These are phyloP conservation scores for Leptonema lineaticorne DNA, from an alignment of 1,140 invertebrate species.

Conservation along the genomic window DNA sequence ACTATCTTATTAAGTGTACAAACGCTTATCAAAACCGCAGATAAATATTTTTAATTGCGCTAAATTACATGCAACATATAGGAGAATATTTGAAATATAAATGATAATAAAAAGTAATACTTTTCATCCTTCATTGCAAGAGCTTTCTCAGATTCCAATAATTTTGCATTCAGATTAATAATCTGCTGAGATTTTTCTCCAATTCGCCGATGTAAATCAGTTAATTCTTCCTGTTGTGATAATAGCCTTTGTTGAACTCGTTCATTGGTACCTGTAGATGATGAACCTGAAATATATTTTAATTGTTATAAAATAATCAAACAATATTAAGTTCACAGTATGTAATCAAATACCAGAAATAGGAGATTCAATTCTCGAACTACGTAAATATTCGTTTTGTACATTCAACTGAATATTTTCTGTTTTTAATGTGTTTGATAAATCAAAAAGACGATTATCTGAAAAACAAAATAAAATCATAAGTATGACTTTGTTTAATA, in stretches of 20 bases:
- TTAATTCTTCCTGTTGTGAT: constrained; percentile 87
- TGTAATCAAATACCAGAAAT: not conserved
- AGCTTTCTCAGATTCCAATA: constrained; percentile 84
- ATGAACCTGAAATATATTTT: constrained; percentile 54
- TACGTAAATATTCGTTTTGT: constrained; percentile 78
- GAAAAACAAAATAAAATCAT: constrained; percentile 43
- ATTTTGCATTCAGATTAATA: constrained; percentile 81
- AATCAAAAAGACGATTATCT: constrained; percentile 89
- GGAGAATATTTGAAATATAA: no score
- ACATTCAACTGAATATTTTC: constrained; percentile 84
- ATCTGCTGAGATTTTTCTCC: constrained; percentile 93
- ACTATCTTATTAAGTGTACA: no score
- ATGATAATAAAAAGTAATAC: no score
- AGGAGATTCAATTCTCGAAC: constrained; percentile 50
- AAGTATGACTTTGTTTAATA: no score
- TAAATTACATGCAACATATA: no score
- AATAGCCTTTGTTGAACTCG: constrained; percentile 73
- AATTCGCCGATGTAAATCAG: constrained; percentile 82
- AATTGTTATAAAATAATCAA: constrained; percentile 40
- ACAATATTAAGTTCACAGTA: not conserved
- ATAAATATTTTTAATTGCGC: no score
- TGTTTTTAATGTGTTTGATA: constrained; percentile 70
- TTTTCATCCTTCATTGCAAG: constrained; percentile 70
- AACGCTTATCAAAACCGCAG: no score
- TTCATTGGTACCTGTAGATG: constrained; percentile 63